Base-by-base conservation (phyloP, 2,888 invertebrate species). In the Ypsolopha sequella region DNA sequence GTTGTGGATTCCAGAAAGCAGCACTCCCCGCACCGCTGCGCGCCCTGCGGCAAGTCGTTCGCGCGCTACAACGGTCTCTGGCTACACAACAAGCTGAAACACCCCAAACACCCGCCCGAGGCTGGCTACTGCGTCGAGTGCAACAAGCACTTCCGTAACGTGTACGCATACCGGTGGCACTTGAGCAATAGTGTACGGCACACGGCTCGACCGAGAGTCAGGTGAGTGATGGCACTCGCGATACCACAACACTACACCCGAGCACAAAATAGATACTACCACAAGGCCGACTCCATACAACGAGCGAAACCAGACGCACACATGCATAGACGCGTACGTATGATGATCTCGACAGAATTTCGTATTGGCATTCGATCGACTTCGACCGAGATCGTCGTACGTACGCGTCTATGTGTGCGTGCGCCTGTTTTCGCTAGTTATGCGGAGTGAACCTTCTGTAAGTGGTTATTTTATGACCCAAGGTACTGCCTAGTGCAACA, bases 41-140 rank as follows among this genome's bases (percentile, higher is more conserved):
- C 55, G 8, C 52, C 53, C 0, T 75, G 74, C 51, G 53, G 60
- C 41, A 70, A 66, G 11, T 54, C 55, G 0, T 75, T 73, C 59
- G 56, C 65, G 0, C 65, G 73, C 2, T 70, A 72, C 64, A 70
- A 67, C 52, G 71, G 71, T 0, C 60, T 73, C 0, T 74, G 73
- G 73, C 54, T 70, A 0, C 75, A 75, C 53, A 70, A 68, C 24
- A 71, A 68, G 50, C 57, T 63, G 0, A 35, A 54, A 0, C 70
- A 72, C 50, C 39, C 44, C 6, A 44, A 48, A 11, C 44, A 48
- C 36, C 8, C 44, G 1, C 13, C n/a, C 11, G 35, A n/a, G 6
- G 24, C 46, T 1, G 24, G 47, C 39, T 41, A 49, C 36, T 39
- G 41, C 36, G 39, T 39, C 6, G 49, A 41, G 33, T 41, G 49